Percentiles rank a stretch among this genome's conserved stretches.
phyloP scores from a whole-genome alignment of 1,140 invertebrate genomes.

The Achroia grisella region DNA sequence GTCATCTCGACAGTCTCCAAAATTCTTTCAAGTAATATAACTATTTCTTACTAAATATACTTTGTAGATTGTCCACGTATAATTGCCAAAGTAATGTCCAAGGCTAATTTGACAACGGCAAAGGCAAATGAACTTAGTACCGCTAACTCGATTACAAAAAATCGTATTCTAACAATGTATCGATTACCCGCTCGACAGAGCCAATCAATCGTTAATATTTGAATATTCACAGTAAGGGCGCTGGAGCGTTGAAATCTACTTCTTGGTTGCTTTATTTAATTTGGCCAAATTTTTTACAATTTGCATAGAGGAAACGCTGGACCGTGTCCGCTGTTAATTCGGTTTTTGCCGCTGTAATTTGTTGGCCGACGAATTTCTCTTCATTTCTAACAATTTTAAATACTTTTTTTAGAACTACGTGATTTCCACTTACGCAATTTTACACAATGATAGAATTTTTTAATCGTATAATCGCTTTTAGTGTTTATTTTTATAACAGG shows the following conservation, averaged over 20 bases:
- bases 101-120: slow-evolving; percentile 17
- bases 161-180: slow-evolving; percentile 24
- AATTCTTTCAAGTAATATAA: too few relatives aligned
- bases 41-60: too few relatives aligned
- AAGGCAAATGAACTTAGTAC: slow-evolving; percentile 44
- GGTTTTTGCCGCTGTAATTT: slow-evolving; percentile 2
- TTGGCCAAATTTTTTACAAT: slow-evolving; percentile 27
- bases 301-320: slow-evolving; percentile 16
- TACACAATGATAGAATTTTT: too few relatives aligned
- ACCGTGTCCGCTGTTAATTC: slow-evolving; percentile 10
- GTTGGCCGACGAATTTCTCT: slow-evolving; percentile 16
- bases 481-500: too few relatives aligned
- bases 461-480: too few relatives aligned
- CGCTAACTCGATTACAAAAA: slow-evolving; percentile 39
- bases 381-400: not conserved
- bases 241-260: slow-evolving; percentile 26
- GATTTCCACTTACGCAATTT: too few relatives aligned
- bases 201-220: slow-evolving; percentile 29
- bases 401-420: too few relatives aligned
- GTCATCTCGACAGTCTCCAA: too few relatives aligned
- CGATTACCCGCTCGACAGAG: slow-evolving; percentile 33
- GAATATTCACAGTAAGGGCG: slow-evolving; percentile 21
- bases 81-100: slow-evolving; percentile 11
- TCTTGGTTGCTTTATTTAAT: slow-evolving; percentile 50
- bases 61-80: too few relatives aligned